These are phyloP conservation scores for Gari tellinella DNA, from an alignment of 2,888 invertebrate species.

Conservation along the genomic window DNA sequence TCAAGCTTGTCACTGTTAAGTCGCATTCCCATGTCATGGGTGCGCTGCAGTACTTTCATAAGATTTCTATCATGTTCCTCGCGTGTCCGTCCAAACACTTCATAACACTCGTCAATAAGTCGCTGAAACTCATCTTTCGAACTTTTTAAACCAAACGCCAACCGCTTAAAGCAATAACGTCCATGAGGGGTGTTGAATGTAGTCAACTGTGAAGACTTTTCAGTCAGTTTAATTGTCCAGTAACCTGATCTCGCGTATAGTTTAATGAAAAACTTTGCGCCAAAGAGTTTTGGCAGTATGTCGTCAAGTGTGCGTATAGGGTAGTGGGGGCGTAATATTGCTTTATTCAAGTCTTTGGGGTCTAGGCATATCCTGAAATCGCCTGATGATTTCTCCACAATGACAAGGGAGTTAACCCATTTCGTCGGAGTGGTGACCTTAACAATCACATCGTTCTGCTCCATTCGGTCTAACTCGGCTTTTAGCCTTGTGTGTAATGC, in stretches of 20 bases:
- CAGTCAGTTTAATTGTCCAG: conserved; percentile 48
- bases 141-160: conserved; percentile 56
- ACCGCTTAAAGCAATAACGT: conserved; percentile 23
- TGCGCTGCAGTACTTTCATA: background rate
- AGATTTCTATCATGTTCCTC: background rate
- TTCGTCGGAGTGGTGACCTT: conserved; percentile 43
- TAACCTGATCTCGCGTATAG: conserved; percentile 20
- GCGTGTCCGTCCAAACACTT: background rate
- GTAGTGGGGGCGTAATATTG: too few species aligned
- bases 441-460: conserved; percentile 15
- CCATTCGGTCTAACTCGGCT: conserved; percentile 36
- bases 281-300: conserved; percentile 36
- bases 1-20: background rate
- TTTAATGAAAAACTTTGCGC: conserved; percentile 23
- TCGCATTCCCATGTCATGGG: conserved; percentile 1
- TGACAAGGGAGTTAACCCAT: conserved; percentile 40
- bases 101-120: background rate
- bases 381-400: conserved; percentile 29
- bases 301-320: conserved; percentile 55
- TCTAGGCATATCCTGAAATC: conserved; percentile 55
- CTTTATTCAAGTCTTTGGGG: conserved; percentile 23
- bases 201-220: conserved; percentile 31
- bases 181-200: conserved; percentile 42
- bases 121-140: conserved; percentile 48
- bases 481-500: conserved; percentile 24